Percentiles rank a stretch among this genome's conserved stretches.
These are phyloP conservation scores for Venusia cambrica DNA, from an alignment of 2,888 invertebrate genomes.

Conservation along the genomic window DNA sequence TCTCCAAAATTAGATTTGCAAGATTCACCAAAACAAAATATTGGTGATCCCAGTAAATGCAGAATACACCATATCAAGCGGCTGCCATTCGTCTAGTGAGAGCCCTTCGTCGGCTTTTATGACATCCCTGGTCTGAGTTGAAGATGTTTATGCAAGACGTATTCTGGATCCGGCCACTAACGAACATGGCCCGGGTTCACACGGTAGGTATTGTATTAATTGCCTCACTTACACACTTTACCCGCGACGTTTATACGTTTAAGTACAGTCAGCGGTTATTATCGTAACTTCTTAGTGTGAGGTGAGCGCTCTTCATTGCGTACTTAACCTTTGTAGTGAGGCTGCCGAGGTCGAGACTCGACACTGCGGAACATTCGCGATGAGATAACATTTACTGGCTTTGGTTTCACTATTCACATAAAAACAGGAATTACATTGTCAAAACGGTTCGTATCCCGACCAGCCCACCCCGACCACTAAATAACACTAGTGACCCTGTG, in stretches of 20 bases:
- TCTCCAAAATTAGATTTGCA: too few relatives aligned
- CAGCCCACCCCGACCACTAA: too few relatives aligned
- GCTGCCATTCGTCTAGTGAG: too few relatives aligned
- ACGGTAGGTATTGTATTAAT: background rate
- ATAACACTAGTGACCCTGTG: too few relatives aligned
- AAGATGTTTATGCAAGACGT: background rate
- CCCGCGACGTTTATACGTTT: conserved; percentile 2
- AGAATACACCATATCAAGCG: too few relatives aligned
- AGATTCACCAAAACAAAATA: too few relatives aligned
- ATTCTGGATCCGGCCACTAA: background rate
- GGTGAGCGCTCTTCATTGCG: conserved; percentile 23
- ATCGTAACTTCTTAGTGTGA: conserved; percentile 25
- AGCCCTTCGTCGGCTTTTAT: too few relatives aligned
- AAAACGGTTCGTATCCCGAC: too few relatives aligned
- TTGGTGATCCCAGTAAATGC: too few relatives aligned
- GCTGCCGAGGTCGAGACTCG: conserved; percentile 9
- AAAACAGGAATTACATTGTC: too few relatives aligned
- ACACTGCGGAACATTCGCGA: conserved; percentile 1
- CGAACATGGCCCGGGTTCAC: background rate
- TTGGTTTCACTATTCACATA: too few relatives aligned
- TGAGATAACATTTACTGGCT: conserved; percentile 4
- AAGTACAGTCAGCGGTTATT: conserved; percentile 14
- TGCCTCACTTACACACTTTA: background rate
- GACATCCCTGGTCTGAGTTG: too few relatives aligned
- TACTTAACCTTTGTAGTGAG: conserved; percentile 22